Base-by-base conservation (phyloP, 2,888 invertebrate genomes). In the Drosophila neonasuta region DNA sequence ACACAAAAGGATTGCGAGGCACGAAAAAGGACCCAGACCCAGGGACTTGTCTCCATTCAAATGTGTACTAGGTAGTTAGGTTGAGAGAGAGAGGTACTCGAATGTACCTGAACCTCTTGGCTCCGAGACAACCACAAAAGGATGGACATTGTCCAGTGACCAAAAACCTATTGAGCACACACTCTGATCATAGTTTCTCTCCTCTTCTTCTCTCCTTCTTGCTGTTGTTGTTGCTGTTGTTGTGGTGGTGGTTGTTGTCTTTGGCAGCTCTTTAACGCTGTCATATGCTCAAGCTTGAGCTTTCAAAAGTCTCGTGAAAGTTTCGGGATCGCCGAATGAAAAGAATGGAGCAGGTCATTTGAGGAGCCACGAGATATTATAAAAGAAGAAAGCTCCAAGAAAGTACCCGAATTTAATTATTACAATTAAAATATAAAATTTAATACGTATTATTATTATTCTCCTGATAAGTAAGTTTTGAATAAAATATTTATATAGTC, bases 41-140 rank as follows among this genome's bases (percentile, higher is more conserved):
- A 81, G 79, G 79, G 88, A 87, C 86, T 88, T 87, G 88, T 87
- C 86, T 87, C 74, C 87, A 87, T 87, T 87, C 73, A 83, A 82
- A 80, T 79, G 36, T 36, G 36, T n/a, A 36, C 76, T 74, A 85
- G 82, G 80, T 79, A 85, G 36, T 10, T 36, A 36, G 36, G 36
- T 36, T n/a, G 36, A 36, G 24, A 5, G 36, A 36, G 36, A 36
- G 44, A 73, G 82, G 79, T 66, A 77, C 65, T 80, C 80, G 76
- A 83, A 84, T 79, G 83, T 86, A 86, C 83, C 83, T 83, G 83
- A 83, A 81, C 79, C 80, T 68, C 71, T 71, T 63, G 63, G 61
- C 66, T 52, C 36, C 56, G 65, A 56, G 63, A 56, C 57, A 48
- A 63, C 64, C 67, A 74, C 69, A 71, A 77, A 85, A 80, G 87